Conservation (phyloP, 1,140 invertebrate genomes). For the Drosophila nebulosa region DNA sequence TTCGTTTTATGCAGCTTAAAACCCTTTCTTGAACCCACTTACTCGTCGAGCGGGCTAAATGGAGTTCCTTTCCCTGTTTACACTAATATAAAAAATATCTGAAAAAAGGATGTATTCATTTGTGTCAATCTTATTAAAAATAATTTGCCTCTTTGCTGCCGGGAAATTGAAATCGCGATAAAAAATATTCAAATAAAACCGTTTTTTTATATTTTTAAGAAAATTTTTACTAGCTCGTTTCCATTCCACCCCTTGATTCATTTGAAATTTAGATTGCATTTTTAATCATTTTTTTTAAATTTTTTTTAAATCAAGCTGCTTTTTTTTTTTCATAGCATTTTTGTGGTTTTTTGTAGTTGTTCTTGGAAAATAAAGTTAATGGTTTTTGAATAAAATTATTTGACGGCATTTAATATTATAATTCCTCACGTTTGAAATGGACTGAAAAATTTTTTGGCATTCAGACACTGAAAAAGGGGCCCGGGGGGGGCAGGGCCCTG, state of each 20-base stretch:
- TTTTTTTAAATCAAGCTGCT: background rate
- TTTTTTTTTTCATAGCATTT: background rate
- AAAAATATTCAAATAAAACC: background rate
- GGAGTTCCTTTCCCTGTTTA: too few species aligned
- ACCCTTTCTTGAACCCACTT: too few species aligned
- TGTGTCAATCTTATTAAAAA: background rate
- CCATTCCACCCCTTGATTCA: background rate
- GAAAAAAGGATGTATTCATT: too few species aligned
- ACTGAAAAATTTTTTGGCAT: conserved; percentile 47
- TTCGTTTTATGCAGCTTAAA: too few species aligned
- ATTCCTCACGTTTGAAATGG: conserved; percentile 9
- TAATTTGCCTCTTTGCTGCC: background rate
- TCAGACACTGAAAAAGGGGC: background rate
- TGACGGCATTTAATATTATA: conserved; percentile 36
- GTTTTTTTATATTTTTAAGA: background rate
- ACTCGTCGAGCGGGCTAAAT: too few species aligned
- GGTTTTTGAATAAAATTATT: conserved; percentile 36
- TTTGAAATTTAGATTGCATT: background rate
- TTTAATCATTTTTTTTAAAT: background rate
- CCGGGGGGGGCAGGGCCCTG: background rate
- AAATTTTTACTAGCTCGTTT: background rate
- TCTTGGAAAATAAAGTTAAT: conserved; percentile 29
- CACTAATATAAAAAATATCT: too few species aligned
- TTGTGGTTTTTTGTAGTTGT: background rate
- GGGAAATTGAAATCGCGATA: background rate